Evolutionary conservation across 53 echinoderm and acorn worm species (phyloP).

Genomic region (Crossaster papposus): DNA sequence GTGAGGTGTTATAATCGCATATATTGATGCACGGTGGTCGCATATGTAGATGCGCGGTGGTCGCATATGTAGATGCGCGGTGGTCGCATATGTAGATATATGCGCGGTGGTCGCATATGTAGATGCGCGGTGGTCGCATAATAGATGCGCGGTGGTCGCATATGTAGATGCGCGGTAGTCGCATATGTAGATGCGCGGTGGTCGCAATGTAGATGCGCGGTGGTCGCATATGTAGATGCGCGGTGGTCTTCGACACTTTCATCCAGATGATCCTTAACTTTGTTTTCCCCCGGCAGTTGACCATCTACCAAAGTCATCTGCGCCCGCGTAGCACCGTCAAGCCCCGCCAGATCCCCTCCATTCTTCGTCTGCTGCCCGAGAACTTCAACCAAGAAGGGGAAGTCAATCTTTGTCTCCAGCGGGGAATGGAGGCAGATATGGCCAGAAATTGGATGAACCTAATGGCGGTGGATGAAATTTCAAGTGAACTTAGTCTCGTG

Average conservation of each 20-base stretch:
- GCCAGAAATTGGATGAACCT: not conserved
- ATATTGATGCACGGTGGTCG: too few species aligned
- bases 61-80: too few species aligned
- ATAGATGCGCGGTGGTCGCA: too few species aligned
- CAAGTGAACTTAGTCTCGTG: not conserved
- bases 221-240: too few species aligned
- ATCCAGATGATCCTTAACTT: not conserved
- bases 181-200: too few species aligned
- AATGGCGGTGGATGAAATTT: constrained; percentile 42
- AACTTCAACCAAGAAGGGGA: constrained; percentile 11
- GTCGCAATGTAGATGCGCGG: too few species aligned
- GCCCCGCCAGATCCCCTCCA: not conserved
- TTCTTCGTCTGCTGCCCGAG: not conserved
- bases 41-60: too few species aligned
- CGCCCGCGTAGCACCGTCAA: not conserved
- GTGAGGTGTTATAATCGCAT: too few species aligned
- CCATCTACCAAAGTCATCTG: constrained; percentile 22
- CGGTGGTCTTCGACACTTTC: constrained; percentile 15
- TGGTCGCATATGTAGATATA: too few species aligned
- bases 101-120: too few species aligned
- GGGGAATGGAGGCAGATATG: constrained; percentile 8
- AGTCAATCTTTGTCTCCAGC: constrained; percentile 36
- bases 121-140: too few species aligned
- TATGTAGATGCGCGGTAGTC: too few species aligned
- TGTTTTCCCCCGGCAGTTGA: not conserved